Conservation (phyloP, 2,888 invertebrate species). For the Lepidocyrtinus sp. region DNA sequence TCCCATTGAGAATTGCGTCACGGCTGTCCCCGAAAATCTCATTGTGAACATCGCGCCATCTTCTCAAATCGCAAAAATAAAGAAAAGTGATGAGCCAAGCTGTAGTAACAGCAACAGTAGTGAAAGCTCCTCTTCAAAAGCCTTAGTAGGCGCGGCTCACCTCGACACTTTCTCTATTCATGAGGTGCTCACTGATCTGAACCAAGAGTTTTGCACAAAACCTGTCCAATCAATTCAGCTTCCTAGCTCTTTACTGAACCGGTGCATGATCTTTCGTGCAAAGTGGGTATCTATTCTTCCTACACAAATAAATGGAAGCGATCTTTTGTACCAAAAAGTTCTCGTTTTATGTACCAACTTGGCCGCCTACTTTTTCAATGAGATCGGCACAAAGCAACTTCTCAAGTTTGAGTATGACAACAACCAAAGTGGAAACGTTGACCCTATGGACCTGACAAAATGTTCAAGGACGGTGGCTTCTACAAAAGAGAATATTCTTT, state of each 20-base stretch:
- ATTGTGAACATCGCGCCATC: slow-evolving; percentile 33
- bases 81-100: slow-evolving; percentile 8
- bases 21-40: slow-evolving; percentile 47
- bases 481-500: slow-evolving; percentile 31
- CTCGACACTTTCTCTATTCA: slow-evolving; percentile 52
- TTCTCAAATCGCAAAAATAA: no score
- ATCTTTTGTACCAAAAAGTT: neutral
- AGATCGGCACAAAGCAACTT: slow-evolving; percentile 56
- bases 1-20: slow-evolving; percentile 44
- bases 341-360: slow-evolving; percentile 52
- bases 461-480: slow-evolving; percentile 34
- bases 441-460: slow-evolving; percentile 18
- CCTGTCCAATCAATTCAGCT: slow-evolving; percentile 49
- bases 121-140: neutral
- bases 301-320: neutral
- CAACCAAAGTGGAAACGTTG: neutral
- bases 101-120: neutral
- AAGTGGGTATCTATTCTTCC: neutral
- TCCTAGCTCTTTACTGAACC: slow-evolving; percentile 40
- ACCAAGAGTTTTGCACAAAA: slow-evolving; percentile 41
- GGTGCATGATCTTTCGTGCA: slow-evolving; percentile 44
- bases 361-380: slow-evolving; percentile 61
- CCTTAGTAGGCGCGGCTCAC: slow-evolving; percentile 39
- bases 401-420: slow-evolving; percentile 57
- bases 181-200: slow-evolving; percentile 37